Conservation (phyloP, 1,140 invertebrate genomes). For the Asbolus verrucosus region DNA sequence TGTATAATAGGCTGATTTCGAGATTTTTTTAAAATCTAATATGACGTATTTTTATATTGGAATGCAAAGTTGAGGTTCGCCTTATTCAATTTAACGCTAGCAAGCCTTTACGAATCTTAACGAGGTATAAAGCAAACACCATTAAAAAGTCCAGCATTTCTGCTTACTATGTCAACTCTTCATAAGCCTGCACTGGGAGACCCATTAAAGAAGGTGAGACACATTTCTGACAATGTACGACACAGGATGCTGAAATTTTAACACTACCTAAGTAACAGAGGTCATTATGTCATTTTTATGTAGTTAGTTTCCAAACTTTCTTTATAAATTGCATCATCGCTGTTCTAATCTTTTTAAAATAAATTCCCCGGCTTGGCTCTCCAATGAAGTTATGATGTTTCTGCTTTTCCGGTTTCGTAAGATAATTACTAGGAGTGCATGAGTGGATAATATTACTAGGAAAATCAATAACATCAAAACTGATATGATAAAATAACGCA, state of each 20-base stretch:
- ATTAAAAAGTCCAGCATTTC: constrained; percentile 39
- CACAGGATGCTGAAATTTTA: not conserved
- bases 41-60: constrained; percentile 35
- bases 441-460: constrained; percentile 21
- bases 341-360: not conserved
- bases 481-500: constrained; percentile 35
- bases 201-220: constrained; percentile 30
- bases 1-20: constrained; percentile 22
- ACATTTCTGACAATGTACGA: constrained; percentile 5
- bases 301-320: constrained; percentile 12
- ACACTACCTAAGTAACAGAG: constrained; percentile 10
- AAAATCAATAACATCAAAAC: constrained; percentile 37
- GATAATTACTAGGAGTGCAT: constrained; percentile 29
- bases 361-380: too few species aligned
- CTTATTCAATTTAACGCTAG: constrained; percentile 36
- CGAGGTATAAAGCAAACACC: constrained; percentile 38
- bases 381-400: too few species aligned
- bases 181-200: constrained; percentile 26
- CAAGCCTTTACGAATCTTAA: constrained; percentile 36
- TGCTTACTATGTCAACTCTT: constrained; percentile 37
- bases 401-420: not conserved
- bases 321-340: constrained; percentile 15
- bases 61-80: constrained; percentile 35
- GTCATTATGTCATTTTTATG: constrained; percentile 28
- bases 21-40: constrained; percentile 22